Evolutionary conservation across 2,888 invertebrate genomes (phyloP).

Genomic region (Tipula lateralis): DNA sequence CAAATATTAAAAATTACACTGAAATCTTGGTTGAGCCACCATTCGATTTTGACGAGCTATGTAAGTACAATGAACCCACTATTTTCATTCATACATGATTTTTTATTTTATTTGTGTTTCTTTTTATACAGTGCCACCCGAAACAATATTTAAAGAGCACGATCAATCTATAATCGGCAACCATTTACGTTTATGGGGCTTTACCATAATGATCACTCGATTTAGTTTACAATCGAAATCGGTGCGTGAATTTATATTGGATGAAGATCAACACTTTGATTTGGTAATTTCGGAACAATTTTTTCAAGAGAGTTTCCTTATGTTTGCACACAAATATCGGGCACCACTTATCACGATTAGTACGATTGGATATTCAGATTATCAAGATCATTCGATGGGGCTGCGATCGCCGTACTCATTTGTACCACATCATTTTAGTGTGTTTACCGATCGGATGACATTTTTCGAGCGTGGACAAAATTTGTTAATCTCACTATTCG

Average conservation of each 20-base stretch:
- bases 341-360: conserved; percentile 48
- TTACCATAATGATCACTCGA: not conserved
- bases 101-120: not conserved
- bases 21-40: conserved; percentile 3
- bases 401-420: conserved; percentile 46
- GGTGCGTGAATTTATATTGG: conserved; percentile 42
- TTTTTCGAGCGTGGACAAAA: conserved; percentile 47
- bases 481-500: conserved; percentile 43
- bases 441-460: conserved; percentile 47
- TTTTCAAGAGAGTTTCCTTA: conserved; percentile 49
- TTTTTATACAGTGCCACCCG: not conserved
- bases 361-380: conserved; percentile 48
- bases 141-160: not conserved
- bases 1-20: not conserved
- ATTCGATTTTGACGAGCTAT: not conserved
- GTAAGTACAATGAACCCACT: not conserved
- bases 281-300: conserved; percentile 49
- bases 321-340: conserved; percentile 48
- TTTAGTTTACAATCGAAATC: conserved; percentile 34
- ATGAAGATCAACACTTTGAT: conserved; percentile 47
- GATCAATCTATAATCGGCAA: not conserved
- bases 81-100: not conserved
- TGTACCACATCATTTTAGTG: conserved; percentile 44
- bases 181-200: not conserved
- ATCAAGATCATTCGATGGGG: conserved; percentile 48